phyloP scores from a whole-genome alignment of 1,140 invertebrate genomes.

The Nebria ingens region DNA sequence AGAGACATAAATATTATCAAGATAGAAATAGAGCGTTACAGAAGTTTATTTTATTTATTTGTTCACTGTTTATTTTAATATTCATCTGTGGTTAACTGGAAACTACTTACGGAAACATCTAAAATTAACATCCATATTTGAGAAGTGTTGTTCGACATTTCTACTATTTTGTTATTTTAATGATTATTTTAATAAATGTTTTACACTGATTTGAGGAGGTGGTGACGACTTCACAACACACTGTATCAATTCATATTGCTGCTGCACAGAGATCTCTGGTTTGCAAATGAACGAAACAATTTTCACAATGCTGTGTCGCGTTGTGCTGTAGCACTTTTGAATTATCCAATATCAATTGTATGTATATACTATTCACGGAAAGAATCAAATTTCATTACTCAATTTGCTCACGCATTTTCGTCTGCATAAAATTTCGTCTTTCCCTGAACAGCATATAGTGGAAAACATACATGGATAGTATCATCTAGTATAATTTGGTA shows the following conservation, averaged over 20 bases:
- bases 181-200: background rate
- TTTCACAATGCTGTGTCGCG: constrained; percentile 5
- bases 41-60: background rate
- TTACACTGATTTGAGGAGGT: background rate
- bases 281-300: background rate
- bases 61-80: background rate
- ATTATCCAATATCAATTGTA: background rate
- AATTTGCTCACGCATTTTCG: no score
- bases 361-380: no score
- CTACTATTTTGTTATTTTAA: background rate
- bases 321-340: constrained; percentile 4
- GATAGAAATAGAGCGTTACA: background rate
- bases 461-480: background rate
- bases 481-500: background rate
- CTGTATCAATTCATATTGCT: constrained; percentile 8
- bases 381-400: no score
- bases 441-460: no score
- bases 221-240: constrained; percentile 5
- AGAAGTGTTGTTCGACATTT: background rate
- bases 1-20: background rate
- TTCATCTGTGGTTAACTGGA: background rate
- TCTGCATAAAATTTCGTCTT: no score
- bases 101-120: constrained; percentile 4
- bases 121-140: constrained; percentile 1
- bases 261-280: background rate